Base-by-base conservation (phyloP, 2,888 invertebrate species). In the Synanthedon formicaeformis region DNA sequence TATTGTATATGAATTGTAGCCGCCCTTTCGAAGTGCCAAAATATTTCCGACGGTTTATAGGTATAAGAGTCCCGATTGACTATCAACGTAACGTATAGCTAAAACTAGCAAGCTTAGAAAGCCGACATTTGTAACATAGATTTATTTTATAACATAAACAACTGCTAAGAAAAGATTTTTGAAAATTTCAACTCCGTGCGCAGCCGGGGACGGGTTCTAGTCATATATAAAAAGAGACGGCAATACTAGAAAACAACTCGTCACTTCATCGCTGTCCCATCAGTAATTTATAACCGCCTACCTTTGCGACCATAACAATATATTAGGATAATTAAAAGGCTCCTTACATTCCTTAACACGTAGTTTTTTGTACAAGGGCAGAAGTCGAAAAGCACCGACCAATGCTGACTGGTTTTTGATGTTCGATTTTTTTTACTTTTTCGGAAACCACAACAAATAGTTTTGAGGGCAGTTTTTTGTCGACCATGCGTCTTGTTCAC, bases 301-400 rank as follows among this genome's bases (percentile, higher is more conserved):
- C 82, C 81, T 77, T 73, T 65, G 75, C 69, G 81, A 79, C 82
- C 78, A 82, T 84, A 83, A 86, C 85, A 85, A 86, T 86, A 86
- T 85, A 86, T 87, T 84, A 87, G 76, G 84, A 84, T 87, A 87
- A 87, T 87, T 87, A 87, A 87, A 86, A 78, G 82, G 84, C 84
- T 85, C 82, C 81, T 87, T 87, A 83, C 85, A 87, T 87, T 87
- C 87, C 82, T 83, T 84, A 84, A 86, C 84, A 84, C 85, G 74
- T 84, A 74, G 75, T 82, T 87, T 87, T 82, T 87, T 86, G 71
- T 77, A 76, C 72, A 74, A 79, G 73, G 79, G 73, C 78, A 78
- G 76, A 65, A 81, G 79, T 81, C 78, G 76, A 81, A 83, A 83
- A 77, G 78, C 75, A 77, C 80, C 84, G 82, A 81, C 85, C 85